Evolutionary conservation across 2,888 invertebrate genomes (phyloP), one percentile per base, ranked within the genome.

Genomic region (Drosophila buzzatii): DNA sequence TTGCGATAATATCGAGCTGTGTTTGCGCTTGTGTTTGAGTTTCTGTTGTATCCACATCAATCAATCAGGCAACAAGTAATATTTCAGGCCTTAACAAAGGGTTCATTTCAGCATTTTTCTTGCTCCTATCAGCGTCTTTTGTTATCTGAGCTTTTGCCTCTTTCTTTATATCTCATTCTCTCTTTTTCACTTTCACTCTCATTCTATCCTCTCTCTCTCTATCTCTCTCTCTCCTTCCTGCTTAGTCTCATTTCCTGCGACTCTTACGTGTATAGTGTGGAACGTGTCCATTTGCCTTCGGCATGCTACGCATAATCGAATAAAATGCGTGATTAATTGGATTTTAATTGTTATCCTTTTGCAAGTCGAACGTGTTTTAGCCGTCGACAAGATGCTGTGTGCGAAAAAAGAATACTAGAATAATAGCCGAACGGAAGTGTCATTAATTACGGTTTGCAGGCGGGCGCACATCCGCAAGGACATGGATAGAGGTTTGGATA

Each of bases 241-340:
- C 33, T 51, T 33, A 51, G n/a, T 37, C 55, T 55, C 37, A 55
- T 35, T 31, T 23, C 23, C 31, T 52, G 52, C 20, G 18, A 42
- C 56, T 31, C 18, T 42, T 14, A 18, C n/a, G 27, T 27, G 14
- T 23, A 45, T 55, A 37, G 51, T 53, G 67, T 9, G 62, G 70
- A 76, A 84, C 76, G 82, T 76, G 82, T 73, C 70, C 71, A 61
- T 70, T 70, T 66, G 65, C 59, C 66, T 70, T 62, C 58, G 70
- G 57, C 65, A 66, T 81, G 74, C 81, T 81, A 60, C 70, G 77
- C 76, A 84, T 83, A 85, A 83, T 85, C 86, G 80, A 88, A 85
- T 88, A 82, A 85, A 86, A 88, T 84, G 89, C 85, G 86, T 89
- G 86, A 89, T 86, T 86, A 89, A 86, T 86, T 86, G 76, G 84